A percentile compares a stretch with the other conserved stretches of the same genome.
phyloP scores from a whole-genome alignment of 1,140 invertebrate species.

The Drosophila tropicalis region DNA sequence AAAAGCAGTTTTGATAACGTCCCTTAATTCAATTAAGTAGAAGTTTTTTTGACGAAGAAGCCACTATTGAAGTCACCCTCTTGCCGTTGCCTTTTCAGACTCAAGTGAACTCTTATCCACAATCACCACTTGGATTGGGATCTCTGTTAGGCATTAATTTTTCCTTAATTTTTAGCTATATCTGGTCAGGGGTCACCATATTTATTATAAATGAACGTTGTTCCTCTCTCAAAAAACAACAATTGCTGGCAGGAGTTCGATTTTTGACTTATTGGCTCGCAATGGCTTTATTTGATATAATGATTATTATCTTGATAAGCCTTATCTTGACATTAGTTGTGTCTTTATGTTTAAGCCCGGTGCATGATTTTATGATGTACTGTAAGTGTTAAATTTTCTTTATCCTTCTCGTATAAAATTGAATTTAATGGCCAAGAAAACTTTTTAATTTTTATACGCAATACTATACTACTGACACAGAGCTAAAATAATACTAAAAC shows the following conservation, averaged over 20 bases:
- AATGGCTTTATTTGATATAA: slow-evolving; percentile 6
- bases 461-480: too few relatives aligned
- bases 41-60: slow-evolving; percentile 37
- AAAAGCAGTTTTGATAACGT: neutral
- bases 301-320: neutral
- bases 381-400: slow-evolving; percentile 1
- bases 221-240: slow-evolving; percentile 43
- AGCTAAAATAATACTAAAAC: too few relatives aligned
- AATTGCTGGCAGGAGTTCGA: slow-evolving; percentile 43
- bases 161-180: slow-evolving; percentile 27
- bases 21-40: slow-evolving; percentile 12
- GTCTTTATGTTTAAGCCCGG: neutral
- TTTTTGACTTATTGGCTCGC: slow-evolving; percentile 8
- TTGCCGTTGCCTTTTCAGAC: slow-evolving; percentile 37
- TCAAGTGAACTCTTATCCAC: slow-evolving; percentile 30
- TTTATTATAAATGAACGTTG: slow-evolving; percentile 21
- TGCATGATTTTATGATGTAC: neutral
- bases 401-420: too few relatives aligned
- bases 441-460: too few relatives aligned
- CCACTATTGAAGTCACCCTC: slow-evolving; percentile 57
- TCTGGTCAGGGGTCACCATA: slow-evolving; percentile 29
- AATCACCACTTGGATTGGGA: slow-evolving; percentile 27
- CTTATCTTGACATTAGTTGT: neutral
- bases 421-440: too few relatives aligned
- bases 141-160: slow-evolving; percentile 36